Evolutionary conservation across 2,888 invertebrate species (phyloP).

Genomic region (Conops quadrifasciatus): DNA sequence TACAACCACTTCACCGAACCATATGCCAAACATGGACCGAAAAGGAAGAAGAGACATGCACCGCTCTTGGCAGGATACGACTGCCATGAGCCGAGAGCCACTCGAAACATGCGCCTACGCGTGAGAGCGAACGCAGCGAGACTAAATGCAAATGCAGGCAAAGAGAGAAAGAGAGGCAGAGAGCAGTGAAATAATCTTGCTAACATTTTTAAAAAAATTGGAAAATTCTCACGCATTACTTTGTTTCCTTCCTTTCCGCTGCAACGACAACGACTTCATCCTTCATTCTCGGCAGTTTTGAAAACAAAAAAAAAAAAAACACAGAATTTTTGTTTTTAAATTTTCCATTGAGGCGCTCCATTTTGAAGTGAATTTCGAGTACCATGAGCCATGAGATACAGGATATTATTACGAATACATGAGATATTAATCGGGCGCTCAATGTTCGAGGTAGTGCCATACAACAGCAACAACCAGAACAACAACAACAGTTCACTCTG

Average conservation of each 20-base stretch:
- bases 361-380: neutral
- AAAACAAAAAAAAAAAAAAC: neutral
- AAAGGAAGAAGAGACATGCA: too few species aligned
- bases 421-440: too few species aligned
- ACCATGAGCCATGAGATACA: neutral
- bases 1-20: too few species aligned
- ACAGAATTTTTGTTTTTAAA: too few species aligned
- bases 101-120: too few species aligned
- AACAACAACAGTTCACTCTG: neutral
- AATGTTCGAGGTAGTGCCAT: neutral
- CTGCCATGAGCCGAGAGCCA: too few species aligned
- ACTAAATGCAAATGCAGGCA: neutral
- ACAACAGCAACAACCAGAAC: neutral
- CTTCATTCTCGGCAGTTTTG: neutral
- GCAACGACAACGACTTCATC: constrained; percentile 9
- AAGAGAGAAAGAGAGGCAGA: too few species aligned
- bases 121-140: too few species aligned
- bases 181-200: neutral
- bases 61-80: too few species aligned
- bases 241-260: neutral
- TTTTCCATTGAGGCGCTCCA: too few species aligned
- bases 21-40: too few species aligned
- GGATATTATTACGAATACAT: too few species aligned
- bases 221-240: constrained; percentile 30
- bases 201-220: constrained; percentile 15